phyloP scores from a whole-genome alignment of 2,797 vertebrate species.

The Sparus aurata region DNA sequence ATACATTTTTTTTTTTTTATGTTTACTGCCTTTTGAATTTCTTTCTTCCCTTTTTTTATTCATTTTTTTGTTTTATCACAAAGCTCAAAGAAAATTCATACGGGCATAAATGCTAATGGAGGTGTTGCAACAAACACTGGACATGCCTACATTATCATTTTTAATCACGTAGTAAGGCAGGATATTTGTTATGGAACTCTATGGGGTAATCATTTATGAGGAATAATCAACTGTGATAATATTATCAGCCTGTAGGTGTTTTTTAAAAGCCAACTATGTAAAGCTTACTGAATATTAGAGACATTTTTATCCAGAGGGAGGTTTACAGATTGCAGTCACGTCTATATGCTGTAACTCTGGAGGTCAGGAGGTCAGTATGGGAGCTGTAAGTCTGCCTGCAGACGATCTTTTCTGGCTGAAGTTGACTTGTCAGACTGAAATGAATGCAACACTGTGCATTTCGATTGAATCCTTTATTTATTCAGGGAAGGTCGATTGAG shows the following conservation, averaged over 20 bases:
- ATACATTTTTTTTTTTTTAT: slow-evolving; percentile 10
- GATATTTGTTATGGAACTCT: slow-evolving; percentile 1
- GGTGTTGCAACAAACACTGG: neutral
- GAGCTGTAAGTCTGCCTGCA: neutral
- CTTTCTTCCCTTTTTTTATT: neutral
- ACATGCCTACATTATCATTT: neutral
- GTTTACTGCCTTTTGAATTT: slow-evolving; percentile 7
- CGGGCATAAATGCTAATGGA: no score
- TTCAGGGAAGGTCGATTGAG: no score
- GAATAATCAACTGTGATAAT: neutral
- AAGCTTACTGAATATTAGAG: neutral
- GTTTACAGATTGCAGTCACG: neutral
- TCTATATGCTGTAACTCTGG: neutral
- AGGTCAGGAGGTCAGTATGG: neutral
- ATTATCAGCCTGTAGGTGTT: neutral
- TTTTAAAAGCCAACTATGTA: neutral
- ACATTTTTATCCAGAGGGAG: neutral
- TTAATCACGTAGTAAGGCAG: slow-evolving; percentile 6
- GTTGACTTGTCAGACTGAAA: neutral
- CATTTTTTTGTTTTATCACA: no score
- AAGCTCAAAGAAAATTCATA: neutral
- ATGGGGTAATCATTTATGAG: neutral
- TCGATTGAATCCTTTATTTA: no score
- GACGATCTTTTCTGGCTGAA: neutral
- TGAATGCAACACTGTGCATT: neutral